These are phyloP conservation scores for Heliconius charithonia DNA, from an alignment of 2,888 invertebrate species.

Conservation along the genomic window DNA sequence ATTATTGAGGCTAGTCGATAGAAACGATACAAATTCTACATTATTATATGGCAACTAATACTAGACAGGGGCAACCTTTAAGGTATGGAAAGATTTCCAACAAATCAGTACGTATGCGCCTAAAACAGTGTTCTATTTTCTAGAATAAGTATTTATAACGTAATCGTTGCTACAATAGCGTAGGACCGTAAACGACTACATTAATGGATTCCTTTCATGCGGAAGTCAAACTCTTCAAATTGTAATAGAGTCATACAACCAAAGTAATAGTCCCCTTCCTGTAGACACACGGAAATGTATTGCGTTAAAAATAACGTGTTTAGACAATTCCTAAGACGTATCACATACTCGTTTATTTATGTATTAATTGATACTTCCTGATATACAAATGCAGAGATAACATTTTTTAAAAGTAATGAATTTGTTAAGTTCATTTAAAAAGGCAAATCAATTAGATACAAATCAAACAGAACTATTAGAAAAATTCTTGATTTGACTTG, in stretches of 20 bases:
- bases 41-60: not conserved
- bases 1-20: no score
- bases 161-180: no score
- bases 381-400: not conserved
- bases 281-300: conserved; percentile 13
- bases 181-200: no score
- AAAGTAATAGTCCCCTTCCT: conserved; percentile 45
- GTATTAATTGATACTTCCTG: not conserved
- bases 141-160: no score
- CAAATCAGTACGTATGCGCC: not conserved
- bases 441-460: no score
- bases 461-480: no score
- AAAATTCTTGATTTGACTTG: no score
- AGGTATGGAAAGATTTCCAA: not conserved
- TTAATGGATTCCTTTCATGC: no score
- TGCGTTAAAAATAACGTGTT: not conserved
- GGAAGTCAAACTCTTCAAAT: conserved; percentile 39
- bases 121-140: not conserved
- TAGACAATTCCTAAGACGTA: no score
- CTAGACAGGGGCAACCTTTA: not conserved
- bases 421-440: no score
- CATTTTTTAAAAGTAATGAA: no score
- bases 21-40: not conserved
- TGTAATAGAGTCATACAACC: conserved; percentile 27
- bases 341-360: not conserved